These are phyloP conservation scores for Protodeltote pygarga DNA, from an alignment of 2,888 invertebrate species.

Conservation along the genomic window DNA sequence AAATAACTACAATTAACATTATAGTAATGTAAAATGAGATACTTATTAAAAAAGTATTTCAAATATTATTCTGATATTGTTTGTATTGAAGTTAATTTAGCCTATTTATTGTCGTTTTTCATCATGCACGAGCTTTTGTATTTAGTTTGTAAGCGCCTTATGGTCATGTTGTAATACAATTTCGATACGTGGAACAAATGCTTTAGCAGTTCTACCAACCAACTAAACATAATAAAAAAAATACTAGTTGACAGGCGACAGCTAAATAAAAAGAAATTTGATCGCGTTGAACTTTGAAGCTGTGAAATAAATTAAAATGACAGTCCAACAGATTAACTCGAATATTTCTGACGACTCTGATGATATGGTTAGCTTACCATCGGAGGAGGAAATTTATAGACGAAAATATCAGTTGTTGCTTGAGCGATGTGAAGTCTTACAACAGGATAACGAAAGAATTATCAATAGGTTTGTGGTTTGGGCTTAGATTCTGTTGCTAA, in stretches of 20 bases:
- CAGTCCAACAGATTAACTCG: constrained; percentile 84
- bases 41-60: too few species aligned
- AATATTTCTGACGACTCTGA: constrained; percentile 86
- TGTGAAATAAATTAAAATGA: constrained; percentile 86
- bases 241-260: constrained; percentile 58
- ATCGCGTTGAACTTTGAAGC: constrained; percentile 79
- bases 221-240: constrained; percentile 19
- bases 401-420: constrained; percentile 91
- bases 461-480: constrained; percentile 86
- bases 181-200: too few species aligned
- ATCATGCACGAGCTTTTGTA: too few species aligned
- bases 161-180: too few species aligned
- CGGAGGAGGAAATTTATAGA: constrained; percentile 90
- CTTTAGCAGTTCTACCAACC: constrained; percentile 46
- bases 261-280: constrained; percentile 77
- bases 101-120: too few species aligned
- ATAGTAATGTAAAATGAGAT: too few species aligned
- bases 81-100: too few species aligned
- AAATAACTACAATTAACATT: too few species aligned
- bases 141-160: too few species aligned
- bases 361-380: constrained; percentile 85
- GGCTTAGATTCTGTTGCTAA: constrained; percentile 42
- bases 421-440: constrained; percentile 91
- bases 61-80: background rate
- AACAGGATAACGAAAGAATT: constrained; percentile 92